Percentiles rank a stretch among this genome's conserved stretches.
These are phyloP conservation scores for Drosophila sechellia DNA, from an alignment of 1,140 invertebrate species.

Conservation along the genomic window DNA sequence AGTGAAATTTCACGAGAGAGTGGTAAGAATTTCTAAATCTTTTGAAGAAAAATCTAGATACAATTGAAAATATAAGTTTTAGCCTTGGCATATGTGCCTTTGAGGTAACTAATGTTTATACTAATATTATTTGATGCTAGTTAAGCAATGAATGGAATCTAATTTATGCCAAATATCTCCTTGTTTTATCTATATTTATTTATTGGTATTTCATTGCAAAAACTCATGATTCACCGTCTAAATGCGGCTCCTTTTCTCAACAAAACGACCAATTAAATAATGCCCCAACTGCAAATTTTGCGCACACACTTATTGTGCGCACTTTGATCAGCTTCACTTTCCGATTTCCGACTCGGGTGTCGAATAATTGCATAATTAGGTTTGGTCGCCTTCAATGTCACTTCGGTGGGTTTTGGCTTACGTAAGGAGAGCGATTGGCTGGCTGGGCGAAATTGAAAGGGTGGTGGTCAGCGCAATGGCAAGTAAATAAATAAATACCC, in stretches of 20 bases:
- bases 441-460: constrained; percentile 56
- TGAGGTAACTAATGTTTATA: too few species aligned
- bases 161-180: too few species aligned
- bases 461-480: constrained; percentile 27
- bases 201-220: not conserved
- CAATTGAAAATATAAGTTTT: too few species aligned
- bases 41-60: not conserved
- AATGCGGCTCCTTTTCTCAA: constrained; percentile 11
- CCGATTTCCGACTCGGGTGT: constrained; percentile 47
- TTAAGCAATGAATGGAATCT: too few species aligned
- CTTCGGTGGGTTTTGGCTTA: constrained; percentile 43
- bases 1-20: constrained; percentile 13
- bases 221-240: constrained; percentile 10
- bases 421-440: constrained; percentile 46
- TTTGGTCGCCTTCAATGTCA: constrained; percentile 67
- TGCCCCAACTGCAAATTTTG: constrained; percentile 17
- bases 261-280: constrained; percentile 38
- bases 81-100: too few species aligned
- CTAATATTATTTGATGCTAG: too few species aligned
- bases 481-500: constrained; percentile 28
- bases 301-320: constrained; percentile 26
- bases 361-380: constrained; percentile 74
- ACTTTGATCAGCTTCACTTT: constrained; percentile 41
- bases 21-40: not conserved
- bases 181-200: too few species aligned